Base-by-base conservation (phyloP, 2,888 invertebrate species). In the Azorinus chamasolen region DNA sequence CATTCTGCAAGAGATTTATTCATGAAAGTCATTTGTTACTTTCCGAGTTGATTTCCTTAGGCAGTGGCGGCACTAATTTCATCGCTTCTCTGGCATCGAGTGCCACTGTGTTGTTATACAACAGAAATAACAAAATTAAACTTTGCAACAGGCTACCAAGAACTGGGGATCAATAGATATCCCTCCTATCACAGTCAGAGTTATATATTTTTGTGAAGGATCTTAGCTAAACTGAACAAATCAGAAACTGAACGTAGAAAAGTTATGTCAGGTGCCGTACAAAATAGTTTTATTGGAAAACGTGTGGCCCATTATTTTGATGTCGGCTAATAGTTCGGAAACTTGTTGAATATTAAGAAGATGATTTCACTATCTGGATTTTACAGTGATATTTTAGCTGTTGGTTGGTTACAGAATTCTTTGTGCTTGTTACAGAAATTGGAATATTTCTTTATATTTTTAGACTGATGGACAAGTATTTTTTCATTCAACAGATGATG, bases 241-340 rank as follows among this genome's bases (percentile, higher is more conserved):
- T 78, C 65, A 69, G 69, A 55, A 61, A 61, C 59, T 77, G 64
- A 66, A 70, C 48, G 69, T 64, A 61, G 64, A 73, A 69, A 69
- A 69, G 72, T 78, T 72, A 64, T 69, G 68, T 50, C 65, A 61
- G 69, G 45, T 68, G 50, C 50, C 59, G 46, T 75, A 53, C 54
- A 57, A 59, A 54, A 24, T 25, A 39, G 32, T 27, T 75, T 54
- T 75, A 75, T 75, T 75, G 74, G 74, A 64, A 68, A 75, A 75
- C 53, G 41, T 69, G 68, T 68, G 53, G 64, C 58, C 57, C 18
- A 20, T 25, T 27, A 46, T 6, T 39, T 46, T 51, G 41, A 37
- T 27, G 18, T 39, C 39, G 39, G 41, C 51, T 18, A 41, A 41
- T 48, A 16, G 18, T 74, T 61, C 53, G 48, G 53, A 68, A 68